phyloP scores from a whole-genome alignment of 1,140 invertebrate genomes.

The Cydia fagiglandana region DNA sequence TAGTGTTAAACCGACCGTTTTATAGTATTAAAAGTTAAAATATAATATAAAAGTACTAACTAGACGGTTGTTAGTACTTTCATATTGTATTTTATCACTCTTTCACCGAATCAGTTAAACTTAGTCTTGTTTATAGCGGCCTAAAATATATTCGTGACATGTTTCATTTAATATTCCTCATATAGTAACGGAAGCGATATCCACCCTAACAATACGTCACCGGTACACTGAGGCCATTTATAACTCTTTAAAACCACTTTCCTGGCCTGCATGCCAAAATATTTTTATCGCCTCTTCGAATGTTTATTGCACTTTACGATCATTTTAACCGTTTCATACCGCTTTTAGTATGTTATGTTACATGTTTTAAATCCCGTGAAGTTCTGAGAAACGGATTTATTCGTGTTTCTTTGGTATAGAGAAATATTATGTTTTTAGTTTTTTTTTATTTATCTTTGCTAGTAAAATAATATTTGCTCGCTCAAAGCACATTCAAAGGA shows the following conservation, averaged over 20 bases:
- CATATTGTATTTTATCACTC: no score
- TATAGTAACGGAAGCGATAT: background rate
- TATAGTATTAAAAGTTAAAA: no score
- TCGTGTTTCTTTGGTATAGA: background rate
- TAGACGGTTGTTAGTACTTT: no score
- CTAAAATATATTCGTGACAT: no score
- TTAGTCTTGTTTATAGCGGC: no score
- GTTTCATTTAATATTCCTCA: background rate
- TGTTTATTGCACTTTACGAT: background rate
- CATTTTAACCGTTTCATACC: background rate
- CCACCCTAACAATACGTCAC: background rate
- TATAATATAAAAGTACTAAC: no score
- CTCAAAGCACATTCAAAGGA: background rate
- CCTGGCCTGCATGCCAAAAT: constrained; percentile 24
- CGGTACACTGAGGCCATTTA: background rate
- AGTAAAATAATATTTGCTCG: background rate
- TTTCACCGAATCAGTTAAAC: no score
- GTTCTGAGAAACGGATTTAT: constrained; percentile 17
- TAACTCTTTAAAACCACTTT: constrained; percentile 15
- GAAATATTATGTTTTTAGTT: background rate
- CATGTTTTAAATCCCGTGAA: constrained; percentile 13
- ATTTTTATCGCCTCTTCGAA: constrained; percentile 17
- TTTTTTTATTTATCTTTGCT: background rate
- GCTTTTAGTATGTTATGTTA: background rate
- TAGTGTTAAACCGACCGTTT: no score